phyloP scores from a whole-genome alignment of 2,888 invertebrate genomes.

The Deilephila porcellus region DNA sequence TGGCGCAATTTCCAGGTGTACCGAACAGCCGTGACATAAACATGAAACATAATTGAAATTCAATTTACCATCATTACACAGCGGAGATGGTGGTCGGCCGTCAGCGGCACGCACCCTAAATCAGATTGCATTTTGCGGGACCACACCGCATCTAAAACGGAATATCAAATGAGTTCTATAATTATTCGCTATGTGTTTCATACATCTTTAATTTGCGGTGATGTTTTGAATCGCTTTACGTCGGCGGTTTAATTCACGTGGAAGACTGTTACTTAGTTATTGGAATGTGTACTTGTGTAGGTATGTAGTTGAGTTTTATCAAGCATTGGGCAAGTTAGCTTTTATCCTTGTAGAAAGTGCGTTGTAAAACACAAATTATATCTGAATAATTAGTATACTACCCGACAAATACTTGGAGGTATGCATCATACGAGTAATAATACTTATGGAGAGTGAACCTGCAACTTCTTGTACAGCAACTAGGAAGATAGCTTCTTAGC shows the following conservation, averaged over 20 bases:
- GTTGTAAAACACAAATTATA: too few relatives aligned
- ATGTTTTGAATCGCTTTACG: background rate
- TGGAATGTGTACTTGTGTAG: too few relatives aligned
- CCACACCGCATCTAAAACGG: constrained; percentile 37
- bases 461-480: too few relatives aligned
- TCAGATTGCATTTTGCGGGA: constrained; percentile 61
- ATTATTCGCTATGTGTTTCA: constrained; percentile 29
- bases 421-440: too few relatives aligned
- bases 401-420: too few relatives aligned
- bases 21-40: constrained; percentile 4
- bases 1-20: background rate
- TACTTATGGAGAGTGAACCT: too few relatives aligned
- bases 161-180: constrained; percentile 32
- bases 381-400: too few relatives aligned
- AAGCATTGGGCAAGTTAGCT: too few relatives aligned
- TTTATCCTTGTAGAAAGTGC: too few relatives aligned
- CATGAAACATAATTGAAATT: constrained; percentile 24
- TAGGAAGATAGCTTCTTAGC: too few relatives aligned
- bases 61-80: constrained; percentile 20
- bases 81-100: constrained; percentile 20
- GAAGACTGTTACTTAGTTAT: too few relatives aligned
- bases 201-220: constrained; percentile 22
- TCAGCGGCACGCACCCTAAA: constrained; percentile 46
- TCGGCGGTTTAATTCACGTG: background rate
- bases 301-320: too few relatives aligned